Evolutionary conservation across 2,797 vertebrate genomes (phyloP), one percentile per base, ranked within the genome.

Genomic region (Pseudocheirus occidentalis): DNA sequence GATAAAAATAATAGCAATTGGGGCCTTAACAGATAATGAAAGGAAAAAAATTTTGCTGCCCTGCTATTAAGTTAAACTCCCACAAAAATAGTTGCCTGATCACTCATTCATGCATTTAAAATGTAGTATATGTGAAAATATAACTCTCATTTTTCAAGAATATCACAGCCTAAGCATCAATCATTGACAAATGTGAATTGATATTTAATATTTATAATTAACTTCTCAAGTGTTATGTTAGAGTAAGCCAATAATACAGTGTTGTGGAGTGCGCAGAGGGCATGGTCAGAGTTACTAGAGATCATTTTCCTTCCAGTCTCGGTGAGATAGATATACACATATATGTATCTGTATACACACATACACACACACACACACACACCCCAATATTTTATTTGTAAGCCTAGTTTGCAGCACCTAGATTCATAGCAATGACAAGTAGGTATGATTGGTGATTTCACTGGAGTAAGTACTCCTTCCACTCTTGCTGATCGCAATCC

Each of bases 1-100:
- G 98, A 97, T 98, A 98, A 98, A 98, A 98, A 96, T 98, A 97
- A 97, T 95, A 96, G 97, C 97, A 97, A 97, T 97, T 97, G 96
- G 97, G 92, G 96, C 52, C 97, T 97, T 98, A 96, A 97, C 98
- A 98, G 97, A 98, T 98, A 59, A 59, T 97, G 97, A 96, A 97
- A 95, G 95, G 96, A 98, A 97, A 94, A 93, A 94, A 92, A 97
- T 97, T 97, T 98, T 59, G 29, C 95, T 93, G 95, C 95, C 97
- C 96, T 96, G 96, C 24, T 93, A 97, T 98, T 98, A 97, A 97
- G 95, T 98, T 96, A 95, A 97, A 98, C 97, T 98, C 96, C 94
- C 95, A 96, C 97, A 90, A 97, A 62, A 98, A 98, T 58, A 97
- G 95, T 97, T 98, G 98, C 94, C 95, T 95, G 96, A 97, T 96